Conservation (phyloP, 2,888 invertebrate species). For the Allophyes oxyacanthae region DNA sequence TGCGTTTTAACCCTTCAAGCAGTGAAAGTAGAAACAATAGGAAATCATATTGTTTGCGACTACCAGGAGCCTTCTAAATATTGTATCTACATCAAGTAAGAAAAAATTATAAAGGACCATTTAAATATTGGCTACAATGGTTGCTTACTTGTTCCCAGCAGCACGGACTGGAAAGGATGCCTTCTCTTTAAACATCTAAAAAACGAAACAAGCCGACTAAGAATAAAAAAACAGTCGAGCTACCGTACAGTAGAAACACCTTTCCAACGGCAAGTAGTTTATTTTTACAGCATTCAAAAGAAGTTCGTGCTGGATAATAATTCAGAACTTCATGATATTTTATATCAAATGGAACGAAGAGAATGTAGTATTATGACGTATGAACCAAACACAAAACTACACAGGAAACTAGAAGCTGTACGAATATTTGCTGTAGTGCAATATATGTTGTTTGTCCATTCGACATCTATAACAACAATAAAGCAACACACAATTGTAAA, state of each 20-base stretch:
- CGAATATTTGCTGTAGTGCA: slow-evolving; percentile 15
- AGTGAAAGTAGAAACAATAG: too few relatives aligned
- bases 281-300: slow-evolving; percentile 48
- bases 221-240: slow-evolving; percentile 25
- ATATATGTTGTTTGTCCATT: slow-evolving; percentile 14
- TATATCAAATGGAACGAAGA: slow-evolving; percentile 27
- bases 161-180: slow-evolving; percentile 11
- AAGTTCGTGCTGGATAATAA: slow-evolving; percentile 37
- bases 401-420: slow-evolving; percentile 4
- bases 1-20: too few relatives aligned
- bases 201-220: slow-evolving; percentile 37
- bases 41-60: too few relatives aligned
- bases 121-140: slow-evolving; percentile 31
- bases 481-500: neutral
- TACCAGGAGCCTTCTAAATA: too few relatives aligned
- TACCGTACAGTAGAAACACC: slow-evolving; percentile 42
- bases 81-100: too few relatives aligned
- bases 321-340: slow-evolving; percentile 38
- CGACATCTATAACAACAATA: neutral
- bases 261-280: slow-evolving; percentile 35
- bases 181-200: slow-evolving; percentile 42
- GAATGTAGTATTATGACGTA: slow-evolving; percentile 21
- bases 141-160: slow-evolving; percentile 22
- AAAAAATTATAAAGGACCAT: slow-evolving; percentile 9
- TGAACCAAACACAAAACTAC: slow-evolving; percentile 15